Evolutionary conservation across 2,888 invertebrate genomes (phyloP), one percentile per base, ranked within the genome.

Genomic region (Sericinus montela): DNA sequence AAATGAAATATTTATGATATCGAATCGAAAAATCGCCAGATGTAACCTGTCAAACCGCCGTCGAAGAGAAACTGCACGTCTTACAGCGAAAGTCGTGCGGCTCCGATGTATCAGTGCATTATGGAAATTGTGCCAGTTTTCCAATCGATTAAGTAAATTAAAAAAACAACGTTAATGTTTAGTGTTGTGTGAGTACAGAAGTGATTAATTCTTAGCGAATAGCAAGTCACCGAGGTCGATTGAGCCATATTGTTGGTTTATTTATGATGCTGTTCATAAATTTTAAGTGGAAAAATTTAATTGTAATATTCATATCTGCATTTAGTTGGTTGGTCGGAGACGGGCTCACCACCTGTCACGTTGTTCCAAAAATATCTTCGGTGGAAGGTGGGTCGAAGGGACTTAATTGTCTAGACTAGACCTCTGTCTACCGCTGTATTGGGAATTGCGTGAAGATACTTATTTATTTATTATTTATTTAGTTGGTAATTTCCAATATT

Each of bases 21-120:
- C 1, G 25, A 43, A 35, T 25, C 29, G 25, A 35, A 38, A 43
- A 23, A 47, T 10, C 9, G 16, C 29, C 45, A 45, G 37, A 41
- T 62, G 60, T 58, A 60, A 63, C 65, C 52, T 55, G 65, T 63
- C 65, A 56, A 58, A 61, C 58, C 52, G 46, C 48, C 45, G 39
- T 41, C 45, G 40, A 37, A 59, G 70, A 64, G 71, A 72, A 73
- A 72, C 68, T 65, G 54, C 57, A 25, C 25, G 60, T 63, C 60
- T 60, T 59, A 59, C 57, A 69, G 81, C 70, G 83, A 84, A 86
- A 84, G 84, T 81, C 41, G 45, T 36, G 15, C 16, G 61, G 67
- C 64, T 59, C 62, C 58, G 57, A 59, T 60, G 65, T 63, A 67
- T 71, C 65, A 67, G 64, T 63, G 65, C 67, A 67, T 72, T 73